Percentiles rank a stretch among this genome's conserved stretches.
Evolutionary conservation across 2,797 vertebrate genomes (phyloP).

Genomic region (Rhinella marina): DNA sequence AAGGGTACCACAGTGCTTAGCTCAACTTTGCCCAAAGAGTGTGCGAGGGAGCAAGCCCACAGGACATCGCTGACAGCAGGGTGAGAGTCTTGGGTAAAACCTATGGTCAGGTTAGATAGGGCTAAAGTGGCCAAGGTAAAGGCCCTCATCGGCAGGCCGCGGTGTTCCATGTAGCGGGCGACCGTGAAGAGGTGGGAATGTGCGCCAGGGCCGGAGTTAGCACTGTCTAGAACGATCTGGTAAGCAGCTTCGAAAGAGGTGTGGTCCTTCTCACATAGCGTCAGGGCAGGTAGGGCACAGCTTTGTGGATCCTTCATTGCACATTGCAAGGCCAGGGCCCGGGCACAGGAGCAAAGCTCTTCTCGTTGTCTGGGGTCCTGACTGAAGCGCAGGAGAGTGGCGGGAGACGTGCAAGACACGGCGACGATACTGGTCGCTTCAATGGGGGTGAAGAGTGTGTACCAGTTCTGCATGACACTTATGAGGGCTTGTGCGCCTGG

Average conservation of each 20-base stretch:
- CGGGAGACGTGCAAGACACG: slow-evolving; percentile 68
- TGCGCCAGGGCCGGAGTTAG: slow-evolving; percentile 66
- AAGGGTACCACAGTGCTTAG: slow-evolving; percentile 70
- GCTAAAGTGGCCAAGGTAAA: slow-evolving; percentile 74
- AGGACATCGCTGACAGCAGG: slow-evolving; percentile 72
- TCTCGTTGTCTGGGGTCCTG: slow-evolving; percentile 66
- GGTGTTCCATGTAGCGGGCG: slow-evolving; percentile 75
- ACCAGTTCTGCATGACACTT: slow-evolving; percentile 74
- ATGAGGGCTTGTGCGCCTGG: slow-evolving; percentile 70
- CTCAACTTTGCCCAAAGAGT: slow-evolving; percentile 72
- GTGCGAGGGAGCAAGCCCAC: slow-evolving; percentile 74
- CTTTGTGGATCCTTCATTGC: slow-evolving; percentile 74
- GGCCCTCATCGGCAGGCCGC: slow-evolving; percentile 70
- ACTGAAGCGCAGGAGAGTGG: slow-evolving; percentile 70
- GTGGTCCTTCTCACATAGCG: slow-evolving; percentile 74
- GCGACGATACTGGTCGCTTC: slow-evolving; percentile 74
- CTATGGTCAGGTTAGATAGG: slow-evolving; percentile 72
- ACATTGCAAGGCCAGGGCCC: slow-evolving; percentile 72
- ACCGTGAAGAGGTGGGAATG: slow-evolving; percentile 73
- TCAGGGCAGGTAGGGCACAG: slow-evolving; percentile 72
- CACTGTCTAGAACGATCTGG: slow-evolving; percentile 72
- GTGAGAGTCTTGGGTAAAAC: slow-evolving; percentile 75
- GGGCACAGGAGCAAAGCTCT: slow-evolving; percentile 71
- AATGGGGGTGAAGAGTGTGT: slow-evolving; percentile 71
- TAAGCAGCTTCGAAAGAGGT: slow-evolving; percentile 73